Base-by-base conservation (phyloP, 2,797 vertebrate species). In the Champsocephalus gunnari region DNA sequence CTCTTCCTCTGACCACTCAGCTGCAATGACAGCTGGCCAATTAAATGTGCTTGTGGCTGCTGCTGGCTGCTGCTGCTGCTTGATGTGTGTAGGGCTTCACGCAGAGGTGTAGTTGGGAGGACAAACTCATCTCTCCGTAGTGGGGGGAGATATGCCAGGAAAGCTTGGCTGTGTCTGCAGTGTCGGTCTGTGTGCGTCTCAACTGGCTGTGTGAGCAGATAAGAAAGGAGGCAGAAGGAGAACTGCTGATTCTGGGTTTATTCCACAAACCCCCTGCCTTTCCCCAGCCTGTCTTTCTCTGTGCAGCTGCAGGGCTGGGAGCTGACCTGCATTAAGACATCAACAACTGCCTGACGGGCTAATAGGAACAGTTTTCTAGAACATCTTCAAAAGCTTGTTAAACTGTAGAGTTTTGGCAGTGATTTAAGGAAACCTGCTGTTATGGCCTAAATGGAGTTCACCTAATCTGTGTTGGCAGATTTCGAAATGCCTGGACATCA, bases 301-400 rank as follows among this genome's bases (percentile, higher is more conserved):
- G 77, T 89, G 85, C 90, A 91, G 91, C 92, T 92, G 90, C 81
- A 82, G 90, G 79, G 92, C 88, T 90, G 74, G 81, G 81, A 91
- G 82, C 76, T 94, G 92, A 93, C 92, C 90, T 89, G 93, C 89
- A 93, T 93, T 92, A 92, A 94, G 90, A 92, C 92, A 89, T 94
- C 86, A 92, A 79, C 85, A 92, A 88, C 63, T 86, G 88, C 80
- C 81, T 86, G 90, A 90, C 71, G 81, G 86, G 75, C 88, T 93
- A 92, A 93, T 90, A 83, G 87, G 85, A 84, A 76, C 58, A 59
- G 82, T 79, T 87, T 89, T 91, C 80, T 66, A 81, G 85, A 89
- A 72, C 87, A 87, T 93, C 87, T 90, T 94, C 89, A 92, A 92
- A 92, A 88, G 92, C 90, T 83, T 84, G 88, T 90, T 91, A 87